These are phyloP conservation scores for Hermetia illucens DNA, from an alignment of 1,140 invertebrate species.

Conservation along the genomic window DNA sequence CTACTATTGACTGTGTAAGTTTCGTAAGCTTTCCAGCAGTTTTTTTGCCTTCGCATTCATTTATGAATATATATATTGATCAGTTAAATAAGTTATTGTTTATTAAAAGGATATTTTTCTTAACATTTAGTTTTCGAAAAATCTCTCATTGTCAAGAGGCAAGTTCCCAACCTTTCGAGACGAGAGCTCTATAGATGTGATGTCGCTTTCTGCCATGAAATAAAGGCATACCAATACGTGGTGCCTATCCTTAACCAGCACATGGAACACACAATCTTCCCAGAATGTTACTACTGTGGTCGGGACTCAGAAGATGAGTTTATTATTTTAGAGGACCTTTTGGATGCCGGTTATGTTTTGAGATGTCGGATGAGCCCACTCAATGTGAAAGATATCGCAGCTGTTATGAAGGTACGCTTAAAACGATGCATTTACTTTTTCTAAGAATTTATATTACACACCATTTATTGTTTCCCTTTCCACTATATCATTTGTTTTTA, in stretches of 20 bases:
- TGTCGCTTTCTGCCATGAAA: slow-evolving; percentile 26
- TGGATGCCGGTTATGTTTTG: slow-evolving; percentile 19
- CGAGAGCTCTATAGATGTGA: slow-evolving; percentile 24
- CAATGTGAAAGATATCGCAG: slow-evolving; percentile 18
- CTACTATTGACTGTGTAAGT: no score
- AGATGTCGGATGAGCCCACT: slow-evolving; percentile 18
- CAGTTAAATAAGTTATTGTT: no score
- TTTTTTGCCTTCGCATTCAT: no score
- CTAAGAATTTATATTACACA: background rate
- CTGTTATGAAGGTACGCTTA: slow-evolving; percentile 23
- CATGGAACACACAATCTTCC: slow-evolving; percentile 17
- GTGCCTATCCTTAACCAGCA: slow-evolving; percentile 19
- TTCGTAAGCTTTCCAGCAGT: no score
- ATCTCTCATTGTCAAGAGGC: slow-evolving; percentile 24
- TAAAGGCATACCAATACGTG: slow-evolving; percentile 21
- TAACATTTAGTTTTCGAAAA: no score
- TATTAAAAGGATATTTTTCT: no score
- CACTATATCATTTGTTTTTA: no score
- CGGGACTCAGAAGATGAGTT: slow-evolving; percentile 16
- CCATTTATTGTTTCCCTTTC: slow-evolving; percentile 5
- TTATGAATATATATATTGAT: no score
- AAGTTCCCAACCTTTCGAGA: slow-evolving; percentile 23
- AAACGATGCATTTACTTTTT: background rate
- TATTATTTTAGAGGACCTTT: slow-evolving; percentile 25
- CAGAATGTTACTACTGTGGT: slow-evolving; percentile 20